Evolutionary conservation across 2,113 vertebrate genomes (phyloP).

Genomic region (Chinchilla lanigera): DNA sequence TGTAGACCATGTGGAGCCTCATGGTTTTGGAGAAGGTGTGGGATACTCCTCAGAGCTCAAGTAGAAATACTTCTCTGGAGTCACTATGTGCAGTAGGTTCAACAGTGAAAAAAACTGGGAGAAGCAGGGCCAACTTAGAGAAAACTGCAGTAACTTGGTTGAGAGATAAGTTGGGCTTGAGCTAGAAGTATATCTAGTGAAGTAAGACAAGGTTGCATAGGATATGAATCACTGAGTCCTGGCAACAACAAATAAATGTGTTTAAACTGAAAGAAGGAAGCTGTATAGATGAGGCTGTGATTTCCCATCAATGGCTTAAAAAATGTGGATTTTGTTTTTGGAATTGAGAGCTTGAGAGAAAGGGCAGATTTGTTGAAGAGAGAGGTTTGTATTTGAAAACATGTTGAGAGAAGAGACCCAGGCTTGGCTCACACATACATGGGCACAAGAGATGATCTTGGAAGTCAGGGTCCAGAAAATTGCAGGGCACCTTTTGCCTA

Average conservation of each 20-base stretch:
- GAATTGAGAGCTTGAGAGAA: not conserved
- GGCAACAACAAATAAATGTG: not conserved
- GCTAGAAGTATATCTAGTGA: not conserved
- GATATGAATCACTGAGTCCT: not conserved
- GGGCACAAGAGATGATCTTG: not conserved
- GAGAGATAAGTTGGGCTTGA: not conserved
- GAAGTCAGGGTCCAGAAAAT: not conserved
- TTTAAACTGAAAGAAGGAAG: not conserved
- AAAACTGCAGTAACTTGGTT: not conserved
- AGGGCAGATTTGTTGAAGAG: not conserved
- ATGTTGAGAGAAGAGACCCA: not conserved
- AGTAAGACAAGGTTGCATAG: not conserved
- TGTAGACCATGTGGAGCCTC: not conserved
- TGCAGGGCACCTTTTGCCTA: not conserved
- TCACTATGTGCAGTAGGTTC: not conserved
- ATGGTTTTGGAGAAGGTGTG: not conserved
- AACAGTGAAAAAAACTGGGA: not conserved
- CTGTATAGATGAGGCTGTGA: not conserved
- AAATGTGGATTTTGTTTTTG: not conserved
- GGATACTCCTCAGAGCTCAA: not conserved
- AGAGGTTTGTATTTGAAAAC: not conserved
- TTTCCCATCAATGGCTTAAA: not conserved
- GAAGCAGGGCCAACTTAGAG: not conserved
- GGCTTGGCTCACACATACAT: not conserved
- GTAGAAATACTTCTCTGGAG: not conserved